Percentiles rank a stretch among this genome's conserved stretches.
These are phyloP conservation scores for Tetramorium simillimum DNA, from an alignment of 1,140 invertebrate species.

Conservation along the genomic window DNA sequence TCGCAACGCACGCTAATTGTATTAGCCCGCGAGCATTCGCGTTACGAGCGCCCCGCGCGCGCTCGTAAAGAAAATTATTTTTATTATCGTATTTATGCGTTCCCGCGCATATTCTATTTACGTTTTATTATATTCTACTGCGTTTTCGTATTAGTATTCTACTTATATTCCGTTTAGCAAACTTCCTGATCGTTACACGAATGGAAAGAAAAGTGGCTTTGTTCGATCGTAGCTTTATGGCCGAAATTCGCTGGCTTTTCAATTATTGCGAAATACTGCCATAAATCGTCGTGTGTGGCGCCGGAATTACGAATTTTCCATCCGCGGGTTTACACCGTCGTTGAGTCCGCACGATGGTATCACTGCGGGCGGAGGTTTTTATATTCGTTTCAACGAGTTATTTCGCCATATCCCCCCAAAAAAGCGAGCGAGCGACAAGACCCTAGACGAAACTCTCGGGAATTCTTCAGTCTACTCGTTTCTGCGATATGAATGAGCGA, in stretches of 20 bases:
- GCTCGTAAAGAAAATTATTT: conserved; percentile 30
- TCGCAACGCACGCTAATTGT: conserved; percentile 46
- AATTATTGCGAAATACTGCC: background rate
- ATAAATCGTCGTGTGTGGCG: background rate
- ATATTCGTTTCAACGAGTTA: background rate
- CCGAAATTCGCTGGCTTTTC: background rate
- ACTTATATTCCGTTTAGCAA: background rate
- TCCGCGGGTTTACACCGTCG: background rate
- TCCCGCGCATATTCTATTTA: background rate
- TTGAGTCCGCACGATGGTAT: conserved; percentile 5
- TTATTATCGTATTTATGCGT: conserved; percentile 3
- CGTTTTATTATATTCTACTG: background rate
- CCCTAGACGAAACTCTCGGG: background rate
- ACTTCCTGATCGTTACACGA: background rate
- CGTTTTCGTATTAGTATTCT: background rate
- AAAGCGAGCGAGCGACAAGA: background rate
- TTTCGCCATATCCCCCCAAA: conserved; percentile 7
- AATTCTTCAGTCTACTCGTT: background rate
- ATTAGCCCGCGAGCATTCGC: conserved; percentile 25
- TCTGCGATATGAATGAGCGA: conserved; percentile 37
- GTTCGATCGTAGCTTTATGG: background rate
- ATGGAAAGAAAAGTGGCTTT: background rate
- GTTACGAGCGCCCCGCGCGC: background rate
- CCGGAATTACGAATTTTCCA: background rate
- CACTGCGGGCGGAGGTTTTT: background rate